These are phyloP conservation scores for cat (Felis catus) DNA, from an alignment of 2,113 vertebrate species.

Conservation along the genomic window DNA sequence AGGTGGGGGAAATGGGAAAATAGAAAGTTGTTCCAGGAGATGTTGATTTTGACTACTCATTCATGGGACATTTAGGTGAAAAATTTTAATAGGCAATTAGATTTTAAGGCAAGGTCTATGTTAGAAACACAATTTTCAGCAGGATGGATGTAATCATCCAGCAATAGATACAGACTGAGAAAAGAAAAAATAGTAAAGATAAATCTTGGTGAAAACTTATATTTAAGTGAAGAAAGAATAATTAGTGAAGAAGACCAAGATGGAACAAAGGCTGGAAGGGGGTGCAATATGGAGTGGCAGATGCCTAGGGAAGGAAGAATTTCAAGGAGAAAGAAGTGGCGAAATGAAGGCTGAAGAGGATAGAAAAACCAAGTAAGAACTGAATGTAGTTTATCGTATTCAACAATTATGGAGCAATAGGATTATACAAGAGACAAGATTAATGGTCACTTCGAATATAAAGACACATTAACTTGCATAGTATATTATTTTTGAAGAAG, in stretches of 20 bases:
- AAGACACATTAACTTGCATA: background rate
- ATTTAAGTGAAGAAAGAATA: background rate
- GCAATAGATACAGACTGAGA: background rate
- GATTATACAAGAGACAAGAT: background rate
- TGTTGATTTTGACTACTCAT: background rate
- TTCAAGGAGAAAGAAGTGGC: background rate
- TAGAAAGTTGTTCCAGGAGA: background rate
- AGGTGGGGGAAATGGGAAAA: background rate
- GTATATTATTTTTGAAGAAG: background rate
- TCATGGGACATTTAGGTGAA: background rate
- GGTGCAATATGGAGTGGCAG: background rate
- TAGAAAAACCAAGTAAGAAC: background rate
- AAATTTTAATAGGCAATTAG: background rate
- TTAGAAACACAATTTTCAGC: background rate
- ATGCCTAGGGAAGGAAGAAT: background rate
- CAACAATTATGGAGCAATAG: background rate
- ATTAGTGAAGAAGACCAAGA: background rate
- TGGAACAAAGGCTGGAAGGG: background rate
- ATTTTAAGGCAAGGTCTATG: background rate
- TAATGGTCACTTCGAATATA: background rate
- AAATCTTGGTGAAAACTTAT: background rate
- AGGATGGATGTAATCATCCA: background rate
- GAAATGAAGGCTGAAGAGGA: background rate
- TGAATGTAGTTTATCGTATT: background rate
- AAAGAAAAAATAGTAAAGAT: background rate